A percentile compares a stretch with the other conserved stretches of the same genome.
Conservation (phyloP, 2,888 invertebrate species). For the Pachydiplax longipennis region DNA sequence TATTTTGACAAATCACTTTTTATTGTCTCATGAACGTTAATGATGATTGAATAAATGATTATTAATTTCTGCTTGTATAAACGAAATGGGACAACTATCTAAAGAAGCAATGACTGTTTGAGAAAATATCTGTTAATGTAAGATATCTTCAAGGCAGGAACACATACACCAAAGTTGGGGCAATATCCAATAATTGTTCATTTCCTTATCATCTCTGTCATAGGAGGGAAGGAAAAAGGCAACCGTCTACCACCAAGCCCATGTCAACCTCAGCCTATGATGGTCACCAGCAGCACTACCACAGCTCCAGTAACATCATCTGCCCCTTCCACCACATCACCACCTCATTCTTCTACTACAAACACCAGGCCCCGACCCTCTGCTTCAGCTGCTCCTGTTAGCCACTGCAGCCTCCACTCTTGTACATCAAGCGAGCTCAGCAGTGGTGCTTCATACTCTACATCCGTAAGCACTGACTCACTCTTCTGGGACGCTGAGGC, state of each 20-base stretch:
- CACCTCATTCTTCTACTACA: constrained; percentile 55
- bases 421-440: constrained; percentile 80
- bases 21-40: too few relatives aligned
- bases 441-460: constrained; percentile 80
- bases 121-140: too few relatives aligned
- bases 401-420: constrained; percentile 83
- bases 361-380: constrained; percentile 58
- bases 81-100: too few relatives aligned
- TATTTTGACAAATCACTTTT: too few relatives aligned
- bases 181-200: not conserved
- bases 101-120: too few relatives aligned
- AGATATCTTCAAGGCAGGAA: too few relatives aligned
- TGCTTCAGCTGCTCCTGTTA: constrained; percentile 63
- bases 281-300: constrained; percentile 61
- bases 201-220: not conserved
- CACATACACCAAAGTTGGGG: not conserved
- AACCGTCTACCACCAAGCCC: constrained; percentile 37
- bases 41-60: too few relatives aligned
- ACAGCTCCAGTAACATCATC: constrained; percentile 62
- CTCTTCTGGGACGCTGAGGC: constrained; percentile 76
- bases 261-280: not conserved
- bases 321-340: constrained; percentile 60
- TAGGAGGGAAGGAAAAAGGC: constrained; percentile 50
- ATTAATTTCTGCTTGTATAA: too few relatives aligned
- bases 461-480: constrained; percentile 85